Conservation (phyloP, 2,113 vertebrate genomes). For the Cinclus cinclus region DNA sequence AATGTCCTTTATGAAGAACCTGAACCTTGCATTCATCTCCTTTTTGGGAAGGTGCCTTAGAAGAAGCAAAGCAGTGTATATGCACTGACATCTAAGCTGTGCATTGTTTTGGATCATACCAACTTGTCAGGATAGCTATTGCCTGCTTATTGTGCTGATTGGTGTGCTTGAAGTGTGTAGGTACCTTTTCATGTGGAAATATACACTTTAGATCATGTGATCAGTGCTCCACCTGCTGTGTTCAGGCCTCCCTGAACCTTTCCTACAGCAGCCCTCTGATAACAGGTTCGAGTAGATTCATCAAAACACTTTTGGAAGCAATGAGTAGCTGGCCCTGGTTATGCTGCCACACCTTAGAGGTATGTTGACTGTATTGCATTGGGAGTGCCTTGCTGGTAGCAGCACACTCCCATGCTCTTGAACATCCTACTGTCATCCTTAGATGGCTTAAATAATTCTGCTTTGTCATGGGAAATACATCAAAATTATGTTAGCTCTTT, state of each 20-base stretch:
- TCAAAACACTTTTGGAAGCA: neutral
- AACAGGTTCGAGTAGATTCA: neutral
- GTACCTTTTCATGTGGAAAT: neutral
- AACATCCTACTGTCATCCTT: neutral
- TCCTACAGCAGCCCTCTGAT: neutral
- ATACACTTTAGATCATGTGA: neutral
- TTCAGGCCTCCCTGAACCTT: neutral
- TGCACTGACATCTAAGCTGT: neutral
- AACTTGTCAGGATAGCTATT: neutral
- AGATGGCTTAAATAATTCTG: constrained; percentile 28
- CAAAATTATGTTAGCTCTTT: neutral
- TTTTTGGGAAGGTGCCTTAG: neutral
- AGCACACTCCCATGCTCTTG: neutral
- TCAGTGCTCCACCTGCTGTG: neutral
- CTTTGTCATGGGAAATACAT: constrained; percentile 27
- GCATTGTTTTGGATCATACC: neutral
- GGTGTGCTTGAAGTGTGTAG: neutral
- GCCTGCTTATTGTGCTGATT: neutral
- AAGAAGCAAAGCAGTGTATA: neutral
- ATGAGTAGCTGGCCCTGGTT: neutral
- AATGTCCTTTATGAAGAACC: neutral
- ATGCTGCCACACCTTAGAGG: neutral
- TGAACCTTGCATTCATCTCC: neutral
- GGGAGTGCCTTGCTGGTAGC: neutral
- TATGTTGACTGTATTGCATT: neutral